Conservation (phyloP, 2,113 vertebrate genomes). For the Eonycteris spelaea region DNA sequence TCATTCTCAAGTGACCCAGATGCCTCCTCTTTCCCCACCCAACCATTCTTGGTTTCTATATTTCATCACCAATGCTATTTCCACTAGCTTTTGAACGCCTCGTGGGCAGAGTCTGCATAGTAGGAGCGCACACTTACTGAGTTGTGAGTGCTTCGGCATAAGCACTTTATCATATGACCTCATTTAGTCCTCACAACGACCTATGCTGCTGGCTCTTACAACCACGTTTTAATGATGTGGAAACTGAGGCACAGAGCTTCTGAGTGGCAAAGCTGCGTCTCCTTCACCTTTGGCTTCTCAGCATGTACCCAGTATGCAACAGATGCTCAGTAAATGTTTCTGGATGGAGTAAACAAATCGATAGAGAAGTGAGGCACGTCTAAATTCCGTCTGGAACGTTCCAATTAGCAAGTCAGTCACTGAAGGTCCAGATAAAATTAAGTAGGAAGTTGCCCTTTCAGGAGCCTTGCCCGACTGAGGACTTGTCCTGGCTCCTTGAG, state of each 20-base stretch:
- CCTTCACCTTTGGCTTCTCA: background rate
- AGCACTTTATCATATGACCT: background rate
- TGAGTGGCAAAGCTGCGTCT: background rate
- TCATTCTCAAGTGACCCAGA: accelerated
- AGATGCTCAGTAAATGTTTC: background rate
- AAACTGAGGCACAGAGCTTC: background rate
- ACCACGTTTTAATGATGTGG: no score
- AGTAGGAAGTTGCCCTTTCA: background rate
- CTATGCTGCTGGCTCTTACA: background rate
- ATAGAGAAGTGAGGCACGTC: background rate
- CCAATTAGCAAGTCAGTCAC: background rate
- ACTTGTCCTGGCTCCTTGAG: background rate
- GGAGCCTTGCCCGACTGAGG: background rate
- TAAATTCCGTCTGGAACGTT: background rate
- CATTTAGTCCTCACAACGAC: background rate
- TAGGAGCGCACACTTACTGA: background rate
- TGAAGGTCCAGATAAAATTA: background rate
- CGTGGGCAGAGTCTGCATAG: background rate
- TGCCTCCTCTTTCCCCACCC: background rate
- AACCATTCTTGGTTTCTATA: background rate
- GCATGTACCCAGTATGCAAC: background rate
- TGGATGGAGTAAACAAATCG: background rate
- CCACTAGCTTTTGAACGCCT: background rate
- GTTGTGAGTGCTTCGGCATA: accelerated
- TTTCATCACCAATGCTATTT: accelerated